Base-by-base conservation (phyloP, 2,113 vertebrate genomes). In the Heteronetta atricapilla region DNA sequence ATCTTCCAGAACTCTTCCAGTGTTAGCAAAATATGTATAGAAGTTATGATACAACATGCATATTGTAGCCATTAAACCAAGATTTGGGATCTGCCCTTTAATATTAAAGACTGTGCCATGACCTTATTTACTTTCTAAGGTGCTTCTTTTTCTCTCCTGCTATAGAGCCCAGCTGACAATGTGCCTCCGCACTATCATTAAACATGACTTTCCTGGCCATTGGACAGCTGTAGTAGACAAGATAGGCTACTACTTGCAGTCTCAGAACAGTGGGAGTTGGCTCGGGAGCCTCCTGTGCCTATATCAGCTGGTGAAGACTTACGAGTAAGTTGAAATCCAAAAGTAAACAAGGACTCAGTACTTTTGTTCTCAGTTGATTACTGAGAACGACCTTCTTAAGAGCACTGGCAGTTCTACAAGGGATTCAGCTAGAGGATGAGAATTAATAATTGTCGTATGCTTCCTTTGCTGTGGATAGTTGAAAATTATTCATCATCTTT, bases 281-380 rank as follows among this genome's bases (percentile, higher is more conserved):
- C 99, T 99, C 4, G 99, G 99, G 74, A 99, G 98, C 96, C 98
- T 99, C 69, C 97, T 99, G 44, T 99, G 99, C 58, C 98, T 99
- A 6, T 99, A 99, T 96, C 99, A 99, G 91, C 98, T 99, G 77
- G 99, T 99, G 97, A 99, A 99, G 97, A 99, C 98, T 29, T 99
- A 99, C 0, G 99, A 99, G 99, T 99, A 97, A 99, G 99, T 99
- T 90, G 44, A 34, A 89, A 64, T 90, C 56, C 73, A 33, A 88
- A 84, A 13, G 28, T n/a, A 75, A 17, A 13, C 50, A 73, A 80
- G 13, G 63, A 63, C 31, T 64, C 46, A 8, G 63, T 77, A 29
- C 20, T 85, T 87, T 34, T 60, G 46, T 40, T 84, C n/a, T 69
- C 40, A 63, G 38, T 1, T 86, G 38, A 40, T 90, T 75, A 36